A percentile compares a stretch with the other conserved stretches of the same genome.
Conservation (phyloP, 2,888 invertebrate species). For the Limnephilus auricula region DNA sequence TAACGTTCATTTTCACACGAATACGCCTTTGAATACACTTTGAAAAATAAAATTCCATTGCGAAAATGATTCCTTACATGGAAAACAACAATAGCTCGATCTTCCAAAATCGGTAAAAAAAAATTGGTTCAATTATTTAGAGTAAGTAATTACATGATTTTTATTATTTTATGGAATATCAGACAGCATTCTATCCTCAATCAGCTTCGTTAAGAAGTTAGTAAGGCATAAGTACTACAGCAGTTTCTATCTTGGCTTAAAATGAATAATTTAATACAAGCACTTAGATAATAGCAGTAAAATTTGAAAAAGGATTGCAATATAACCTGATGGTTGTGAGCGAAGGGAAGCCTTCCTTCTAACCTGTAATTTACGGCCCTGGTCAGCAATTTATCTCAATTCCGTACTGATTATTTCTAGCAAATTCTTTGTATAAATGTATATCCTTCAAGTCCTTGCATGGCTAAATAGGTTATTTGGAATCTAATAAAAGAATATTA, state of each 20-base stretch:
- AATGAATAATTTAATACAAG: conserved; percentile 55
- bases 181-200: not conserved
- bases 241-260: not conserved
- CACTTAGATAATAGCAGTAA: conserved; percentile 51
- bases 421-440: conserved; percentile 24
- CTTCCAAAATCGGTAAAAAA: not conserved
- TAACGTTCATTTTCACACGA: not conserved
- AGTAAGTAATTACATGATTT: not conserved
- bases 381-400: conserved; percentile 62
- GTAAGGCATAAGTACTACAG: not conserved
- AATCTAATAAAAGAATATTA: not conserved
- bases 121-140: not conserved
- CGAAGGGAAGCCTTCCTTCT: conserved; percentile 27
- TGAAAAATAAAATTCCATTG: not conserved
- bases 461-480: conserved; percentile 37
- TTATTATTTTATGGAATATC: not conserved
- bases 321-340: conserved; percentile 35
- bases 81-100: not conserved
- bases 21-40: conserved; percentile 13
- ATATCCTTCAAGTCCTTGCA: conserved; percentile 36
- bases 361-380: conserved; percentile 44
- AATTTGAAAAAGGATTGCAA: conserved; percentile 44
- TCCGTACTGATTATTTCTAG: conserved; percentile 60
- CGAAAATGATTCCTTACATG: not conserved
- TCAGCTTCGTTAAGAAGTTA: not conserved